Percentiles rank a stretch among this genome's conserved stretches.
Conservation (phyloP, 2,113 vertebrate species). For the Athene noctua region DNA sequence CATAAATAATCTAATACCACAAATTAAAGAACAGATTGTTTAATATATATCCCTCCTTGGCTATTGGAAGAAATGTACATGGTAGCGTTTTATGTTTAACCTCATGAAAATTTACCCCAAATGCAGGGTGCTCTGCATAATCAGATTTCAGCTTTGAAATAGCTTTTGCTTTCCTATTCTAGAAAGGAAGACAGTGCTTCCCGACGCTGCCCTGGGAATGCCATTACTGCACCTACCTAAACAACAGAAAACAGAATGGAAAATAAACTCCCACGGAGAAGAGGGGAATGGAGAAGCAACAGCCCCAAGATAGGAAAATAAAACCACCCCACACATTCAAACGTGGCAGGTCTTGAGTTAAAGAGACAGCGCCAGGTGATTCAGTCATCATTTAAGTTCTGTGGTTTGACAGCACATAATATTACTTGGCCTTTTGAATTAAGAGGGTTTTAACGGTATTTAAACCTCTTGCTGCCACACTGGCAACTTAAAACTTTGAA, state of each 20-base stretch:
- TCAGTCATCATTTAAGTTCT: neutral
- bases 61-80: neutral
- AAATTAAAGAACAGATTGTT: neutral
- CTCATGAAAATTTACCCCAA: neutral
- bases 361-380: constrained; percentile 22
- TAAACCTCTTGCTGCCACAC: neutral
- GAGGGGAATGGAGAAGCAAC: neutral
- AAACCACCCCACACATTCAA: neutral
- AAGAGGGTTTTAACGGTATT: neutral
- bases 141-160: neutral
- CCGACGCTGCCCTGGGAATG: neutral
- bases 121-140: neutral
- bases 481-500: neutral
- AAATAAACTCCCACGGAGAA: neutral
- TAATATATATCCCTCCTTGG: neutral
- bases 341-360: neutral
- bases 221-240: constrained; percentile 27
- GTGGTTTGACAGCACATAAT: neutral
- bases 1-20: constrained; percentile 23
- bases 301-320: neutral
- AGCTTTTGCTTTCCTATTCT: neutral
- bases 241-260: constrained; percentile 20
- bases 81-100: neutral
- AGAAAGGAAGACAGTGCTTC: neutral
- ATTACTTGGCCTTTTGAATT: neutral